These are phyloP conservation scores for Laupala kohalensis DNA, from an alignment of 1,140 invertebrate species.

Conservation along the genomic window DNA sequence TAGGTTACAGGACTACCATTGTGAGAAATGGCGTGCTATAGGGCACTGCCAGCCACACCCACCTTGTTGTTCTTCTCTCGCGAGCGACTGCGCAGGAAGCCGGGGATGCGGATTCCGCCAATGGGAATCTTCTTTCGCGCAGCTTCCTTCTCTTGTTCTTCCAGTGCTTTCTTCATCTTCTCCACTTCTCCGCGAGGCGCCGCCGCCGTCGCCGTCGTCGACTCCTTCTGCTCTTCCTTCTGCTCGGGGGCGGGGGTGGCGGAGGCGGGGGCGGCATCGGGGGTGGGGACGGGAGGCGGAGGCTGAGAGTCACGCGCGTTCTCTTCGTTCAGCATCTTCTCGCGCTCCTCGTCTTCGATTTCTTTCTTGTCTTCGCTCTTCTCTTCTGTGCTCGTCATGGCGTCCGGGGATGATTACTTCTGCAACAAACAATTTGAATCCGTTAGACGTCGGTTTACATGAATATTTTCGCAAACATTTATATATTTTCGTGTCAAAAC, in stretches of 20 bases:
- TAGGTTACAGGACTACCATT: too few relatives aligned
- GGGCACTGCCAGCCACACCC: too few relatives aligned
- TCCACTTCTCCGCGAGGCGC: conserved; percentile 28
- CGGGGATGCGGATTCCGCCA: conserved; percentile 68
- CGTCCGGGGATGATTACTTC: too few relatives aligned
- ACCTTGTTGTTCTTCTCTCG: conserved; percentile 46
- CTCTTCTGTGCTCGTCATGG: conserved; percentile 16
- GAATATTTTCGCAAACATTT: too few relatives aligned
- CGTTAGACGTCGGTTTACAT: too few relatives aligned
- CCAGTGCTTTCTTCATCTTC: conserved; percentile 36
- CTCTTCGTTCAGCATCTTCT: conserved; percentile 53
- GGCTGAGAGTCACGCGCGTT: conserved; percentile 25
- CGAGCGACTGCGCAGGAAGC: conserved; percentile 45
- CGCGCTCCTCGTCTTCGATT: conserved; percentile 53
- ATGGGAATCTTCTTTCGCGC: conserved; percentile 64
- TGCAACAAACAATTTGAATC: too few relatives aligned
- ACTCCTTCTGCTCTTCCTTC: conserved; percentile 24
- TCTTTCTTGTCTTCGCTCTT: conserved; percentile 55
- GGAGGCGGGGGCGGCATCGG: conserved; percentile 32
- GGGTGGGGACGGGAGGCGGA: conserved; percentile 43
- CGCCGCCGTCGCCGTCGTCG: background rate
- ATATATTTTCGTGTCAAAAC: too few relatives aligned
- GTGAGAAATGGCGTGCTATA: too few relatives aligned
- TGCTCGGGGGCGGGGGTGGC: conserved; percentile 24
- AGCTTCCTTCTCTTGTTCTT: conserved; percentile 48